Evolutionary conservation across 2,797 vertebrate species (phyloP), one percentile per base, ranked within the genome.

Genomic region (Gobionotothen gibberifrons): DNA sequence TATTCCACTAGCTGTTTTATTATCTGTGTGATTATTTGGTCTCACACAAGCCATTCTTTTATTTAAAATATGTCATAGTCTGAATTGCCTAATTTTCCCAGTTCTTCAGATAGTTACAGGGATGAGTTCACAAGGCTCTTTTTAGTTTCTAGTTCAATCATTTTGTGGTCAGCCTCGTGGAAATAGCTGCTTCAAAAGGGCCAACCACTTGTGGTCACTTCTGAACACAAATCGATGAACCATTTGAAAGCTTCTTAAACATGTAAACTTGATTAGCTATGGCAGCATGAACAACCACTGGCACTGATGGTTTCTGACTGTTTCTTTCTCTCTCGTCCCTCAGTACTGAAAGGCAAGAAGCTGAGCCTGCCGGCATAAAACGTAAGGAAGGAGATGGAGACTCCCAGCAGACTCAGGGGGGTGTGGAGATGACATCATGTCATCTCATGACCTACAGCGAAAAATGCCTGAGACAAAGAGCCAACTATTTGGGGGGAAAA

Each of bases 281-380:
- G 32, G 49, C 48, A 60, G 39, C 4, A 36, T 74, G 48, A 48
- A 42, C 6, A 16, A 14, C 7, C 1, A 15, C 3, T 0, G 4
- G 4, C 11, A 15, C 7, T 32, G 5, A 51, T 12, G 4, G 5
- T 65, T 73, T 11, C 44, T 49, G 8, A 57, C 43, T 29, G 9
- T 81, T 8, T 57, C 10, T 19, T 58, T 53, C 11, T 68, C 0
- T 66, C 53, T 51, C 86, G 47, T 56, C 60, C 69, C 2, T 59
- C 80, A 99, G 98, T 99, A 82, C 95, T 99, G 93, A 99, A 99
- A 94, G 98, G 98, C 93, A 99, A 99, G 96, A 99, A 99, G 93
- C 95, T 99, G 90, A 99, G 98, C 93, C 97, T 99, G 93, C 98
- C 98, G 83, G 98, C 98, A 0, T 99, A 98, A 96, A 94, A 92